Base-by-base conservation (phyloP, 1,140 invertebrate genomes). In the Chionoecetes opilio region DNA sequence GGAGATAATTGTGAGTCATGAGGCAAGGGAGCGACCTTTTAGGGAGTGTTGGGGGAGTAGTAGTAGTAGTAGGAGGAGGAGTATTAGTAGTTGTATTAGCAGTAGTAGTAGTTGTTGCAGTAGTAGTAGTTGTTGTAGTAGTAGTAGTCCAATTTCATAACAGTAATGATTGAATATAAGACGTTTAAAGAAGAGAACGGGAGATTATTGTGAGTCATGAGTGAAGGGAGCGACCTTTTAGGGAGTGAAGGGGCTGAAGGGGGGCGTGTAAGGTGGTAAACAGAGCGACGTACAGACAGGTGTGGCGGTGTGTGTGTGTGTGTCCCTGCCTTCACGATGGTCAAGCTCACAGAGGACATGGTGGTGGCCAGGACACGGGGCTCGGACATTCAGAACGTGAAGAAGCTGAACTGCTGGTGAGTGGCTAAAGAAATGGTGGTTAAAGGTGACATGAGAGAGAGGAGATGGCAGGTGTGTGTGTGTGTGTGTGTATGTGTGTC, bases 361-460 rank as follows among this genome's bases (percentile, higher is more conserved):
- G 98, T 99, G 96, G 98, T 99, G 96, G 98, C 98, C 86, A 97
- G 98, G 96, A 98, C 98, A n/a, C 98, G 98, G 97, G 98, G 98
- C 96, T 99, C 98, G 41, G 98, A 99, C 97, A 97, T 99, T 96
- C 97, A 98, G 35, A 97, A 98, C 95, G 98, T 99, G 89, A 98
- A 98, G 97, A 98, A 99, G 97, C 97, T 99, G 37, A 99, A 99
- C 97, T 99, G 98, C 97, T 99, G 99, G 99, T 99, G 97, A 98
- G 98, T 97, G 96, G 0, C 0, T 21, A 3, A 41, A 41, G 14
- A 38, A 31, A 31, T 3, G 46, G 5, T n/a, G 2, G 8, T 26
- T 3, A 0, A 17, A 0, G 8, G 17, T 31, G 29, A 37, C 21
- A 29, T 14, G 14, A 31, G 3, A 17, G 32, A 35, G 32, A 35